Evolutionary conservation across 1,140 invertebrate species (phyloP).

Genomic region (Lysiphlebus fabarum): DNA sequence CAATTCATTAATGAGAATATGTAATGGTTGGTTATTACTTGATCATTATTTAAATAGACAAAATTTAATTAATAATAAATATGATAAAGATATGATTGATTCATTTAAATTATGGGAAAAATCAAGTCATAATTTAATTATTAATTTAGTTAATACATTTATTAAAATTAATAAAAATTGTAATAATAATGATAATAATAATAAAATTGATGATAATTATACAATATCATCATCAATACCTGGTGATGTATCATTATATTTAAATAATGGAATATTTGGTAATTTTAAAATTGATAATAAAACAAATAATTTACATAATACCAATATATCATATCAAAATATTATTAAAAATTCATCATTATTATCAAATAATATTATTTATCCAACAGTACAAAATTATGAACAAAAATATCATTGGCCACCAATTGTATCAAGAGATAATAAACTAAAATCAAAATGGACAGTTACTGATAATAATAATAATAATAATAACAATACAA

Average conservation of each 20-base stretch:
- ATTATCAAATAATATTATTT: too few species aligned
- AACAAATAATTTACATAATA: not conserved
- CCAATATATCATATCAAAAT: too few species aligned
- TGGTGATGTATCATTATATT: slow-evolving; percentile 37
- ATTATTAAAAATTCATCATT: too few species aligned
- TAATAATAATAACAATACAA: too few species aligned
- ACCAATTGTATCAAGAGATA: too few species aligned
- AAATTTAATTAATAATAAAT: slow-evolving; percentile 38
- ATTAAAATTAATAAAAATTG: slow-evolving; percentile 31
- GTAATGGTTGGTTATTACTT: slow-evolving; percentile 48
- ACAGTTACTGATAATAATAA: slow-evolving; percentile 32
- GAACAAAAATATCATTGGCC: too few species aligned
- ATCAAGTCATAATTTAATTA: slow-evolving; percentile 38
- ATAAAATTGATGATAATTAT: slow-evolving; percentile 19
- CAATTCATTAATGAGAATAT: slow-evolving; percentile 43
- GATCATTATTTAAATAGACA: slow-evolving; percentile 50
- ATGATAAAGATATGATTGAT: slow-evolving; percentile 33
- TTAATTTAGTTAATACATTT: slow-evolving; percentile 38
- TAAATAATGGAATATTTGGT: too few species aligned
- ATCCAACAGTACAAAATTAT: too few species aligned
- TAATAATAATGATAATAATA: too few species aligned
- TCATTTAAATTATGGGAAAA: slow-evolving; percentile 44
- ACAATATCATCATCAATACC: slow-evolving; percentile 35
- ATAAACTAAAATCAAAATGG: too few species aligned
- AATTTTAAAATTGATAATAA: not conserved